These are phyloP conservation scores for Lasioglossum zephyrum DNA, from an alignment of 2,888 invertebrate genomes.

Conservation along the genomic window DNA sequence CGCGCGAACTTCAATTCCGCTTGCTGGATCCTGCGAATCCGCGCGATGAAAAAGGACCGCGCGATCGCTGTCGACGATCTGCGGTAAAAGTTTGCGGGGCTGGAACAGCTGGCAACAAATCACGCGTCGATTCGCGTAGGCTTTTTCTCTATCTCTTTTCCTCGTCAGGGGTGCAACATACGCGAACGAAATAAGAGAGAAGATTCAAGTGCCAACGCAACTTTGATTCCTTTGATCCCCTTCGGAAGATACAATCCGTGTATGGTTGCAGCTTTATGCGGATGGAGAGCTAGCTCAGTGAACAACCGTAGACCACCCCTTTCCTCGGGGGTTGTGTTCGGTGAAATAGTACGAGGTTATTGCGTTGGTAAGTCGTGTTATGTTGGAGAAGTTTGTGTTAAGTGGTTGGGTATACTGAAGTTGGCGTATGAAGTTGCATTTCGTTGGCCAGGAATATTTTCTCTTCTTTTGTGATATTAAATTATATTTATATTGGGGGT, in stretches of 20 bases:
- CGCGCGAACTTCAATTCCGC: conserved; percentile 19
- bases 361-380: neutral
- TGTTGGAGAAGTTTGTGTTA: neutral
- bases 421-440: neutral
- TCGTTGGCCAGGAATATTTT: neutral
- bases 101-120: conserved; percentile 50
- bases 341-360: neutral
- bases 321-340: neutral
- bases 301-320: neutral
- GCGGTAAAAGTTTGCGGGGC: neutral
- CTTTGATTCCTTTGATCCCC: neutral
- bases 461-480: neutral
- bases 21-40: neutral
- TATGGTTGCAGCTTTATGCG: neutral
- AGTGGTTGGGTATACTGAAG: neutral
- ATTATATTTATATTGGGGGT: too few relatives aligned
- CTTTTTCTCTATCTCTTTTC: neutral
- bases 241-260: neutral
- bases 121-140: neutral
- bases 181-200: neutral
- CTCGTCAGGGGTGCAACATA: neutral
- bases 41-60: neutral
- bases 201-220: neutral
- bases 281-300: neutral
- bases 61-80: conserved; percentile 3